phyloP scores from a whole-genome alignment of 2,888 invertebrate genomes.

The Lasioglossum zephyrum region DNA sequence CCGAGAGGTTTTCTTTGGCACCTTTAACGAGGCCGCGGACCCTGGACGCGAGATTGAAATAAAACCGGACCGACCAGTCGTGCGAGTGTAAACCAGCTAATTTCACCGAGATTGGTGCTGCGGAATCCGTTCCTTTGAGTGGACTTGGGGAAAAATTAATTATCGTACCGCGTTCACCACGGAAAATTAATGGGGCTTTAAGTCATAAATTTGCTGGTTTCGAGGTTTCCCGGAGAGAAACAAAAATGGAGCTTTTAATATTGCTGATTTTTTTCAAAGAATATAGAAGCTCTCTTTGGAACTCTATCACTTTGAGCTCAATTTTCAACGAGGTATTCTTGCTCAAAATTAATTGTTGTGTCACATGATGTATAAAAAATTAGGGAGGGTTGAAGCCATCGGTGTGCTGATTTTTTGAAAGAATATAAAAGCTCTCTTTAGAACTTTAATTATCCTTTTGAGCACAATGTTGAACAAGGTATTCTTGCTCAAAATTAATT shows the following conservation, averaged over 20 bases:
- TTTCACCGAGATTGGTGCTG: conserved; percentile 35
- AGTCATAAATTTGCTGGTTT: neutral
- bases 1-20: conserved; percentile 33
- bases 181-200: neutral
- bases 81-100: conserved; percentile 50
- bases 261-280: neutral
- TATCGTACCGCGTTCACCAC: neutral
- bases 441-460: no score
- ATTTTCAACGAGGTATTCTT: no score
- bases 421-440: no score
- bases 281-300: no score
- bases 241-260: neutral
- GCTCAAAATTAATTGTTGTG: no score
- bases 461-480: no score
- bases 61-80: conserved; percentile 44
- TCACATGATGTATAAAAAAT: neutral
- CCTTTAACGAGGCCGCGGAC: conserved; percentile 50
- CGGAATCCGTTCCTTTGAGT: conserved; percentile 45
- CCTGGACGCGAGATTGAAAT: conserved; percentile 52
- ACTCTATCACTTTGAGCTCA: no score
- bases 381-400: no score
- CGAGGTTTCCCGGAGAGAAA: neutral
- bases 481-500: no score
- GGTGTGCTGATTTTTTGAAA: neutral
- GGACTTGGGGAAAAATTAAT: neutral